phyloP scores from a whole-genome alignment of 2,888 invertebrate species.

The Selenia dentaria region DNA sequence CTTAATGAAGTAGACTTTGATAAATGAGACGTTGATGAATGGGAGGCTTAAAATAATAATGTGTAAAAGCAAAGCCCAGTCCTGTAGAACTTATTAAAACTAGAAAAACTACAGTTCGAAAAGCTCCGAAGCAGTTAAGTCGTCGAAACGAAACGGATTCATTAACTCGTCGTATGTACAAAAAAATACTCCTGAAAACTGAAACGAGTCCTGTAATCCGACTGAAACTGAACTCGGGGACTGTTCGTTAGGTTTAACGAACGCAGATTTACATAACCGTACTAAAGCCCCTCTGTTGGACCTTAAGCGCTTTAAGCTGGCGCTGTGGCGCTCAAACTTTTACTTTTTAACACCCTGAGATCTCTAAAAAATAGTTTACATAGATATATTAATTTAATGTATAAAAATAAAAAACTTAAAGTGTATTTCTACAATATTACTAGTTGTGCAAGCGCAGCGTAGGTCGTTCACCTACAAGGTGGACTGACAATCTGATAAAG shows the following conservation, averaged over 20 bases:
- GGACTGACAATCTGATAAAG: too few species aligned
- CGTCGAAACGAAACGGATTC: constrained; percentile 23
- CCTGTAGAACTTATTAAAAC: not conserved
- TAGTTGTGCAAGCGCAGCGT: too few species aligned
- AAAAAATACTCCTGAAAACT: constrained; percentile 31
- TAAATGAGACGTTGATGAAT: too few species aligned
- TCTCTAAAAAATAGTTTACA: too few species aligned
- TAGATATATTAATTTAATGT: too few species aligned
- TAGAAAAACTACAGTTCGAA: constrained; percentile 1
- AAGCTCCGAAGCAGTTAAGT: not conserved
- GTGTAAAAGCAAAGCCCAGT: too few species aligned
- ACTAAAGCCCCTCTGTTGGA: constrained; percentile 47
- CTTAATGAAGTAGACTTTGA: too few species aligned
- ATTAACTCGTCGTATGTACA: constrained; percentile 26
- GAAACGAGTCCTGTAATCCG: constrained; percentile 45
- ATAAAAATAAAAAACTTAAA: too few species aligned
- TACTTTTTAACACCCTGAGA: not conserved
- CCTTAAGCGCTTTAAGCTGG: constrained; percentile 43
- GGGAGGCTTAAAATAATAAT: too few species aligned
- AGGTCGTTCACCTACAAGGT: too few species aligned
- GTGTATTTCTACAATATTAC: too few species aligned
- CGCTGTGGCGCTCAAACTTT: constrained; percentile 17
- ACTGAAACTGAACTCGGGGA: constrained; percentile 36
- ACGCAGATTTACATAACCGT: constrained; percentile 61
- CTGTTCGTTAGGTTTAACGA: constrained; percentile 66